A percentile compares a stretch with the other conserved stretches of the same genome.
Conservation (phyloP, 2,113 vertebrate species). For the Campylorhamphus procurvoides region DNA sequence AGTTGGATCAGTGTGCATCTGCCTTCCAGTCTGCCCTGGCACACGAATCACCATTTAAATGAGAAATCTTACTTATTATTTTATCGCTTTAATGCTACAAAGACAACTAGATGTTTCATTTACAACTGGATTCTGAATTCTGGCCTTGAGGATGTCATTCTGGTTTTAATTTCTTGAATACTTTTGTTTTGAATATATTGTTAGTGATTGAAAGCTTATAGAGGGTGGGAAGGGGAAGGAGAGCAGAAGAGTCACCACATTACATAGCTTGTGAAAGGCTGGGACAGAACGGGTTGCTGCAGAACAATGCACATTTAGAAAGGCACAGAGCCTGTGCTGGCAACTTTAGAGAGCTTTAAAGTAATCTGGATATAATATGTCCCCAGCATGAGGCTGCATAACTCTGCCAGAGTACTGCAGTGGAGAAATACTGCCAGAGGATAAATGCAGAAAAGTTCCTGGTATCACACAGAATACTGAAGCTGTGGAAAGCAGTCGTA, state of each 20-base stretch:
- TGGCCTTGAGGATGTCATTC: background rate
- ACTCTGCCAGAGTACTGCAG: background rate
- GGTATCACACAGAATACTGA: background rate
- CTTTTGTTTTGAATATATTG: conserved; percentile 8
- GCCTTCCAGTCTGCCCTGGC: background rate
- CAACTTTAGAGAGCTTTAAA: background rate
- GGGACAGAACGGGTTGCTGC: background rate
- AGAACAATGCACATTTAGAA: conserved; percentile 25
- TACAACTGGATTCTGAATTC: background rate
- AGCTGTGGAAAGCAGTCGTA: background rate
- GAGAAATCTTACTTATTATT: background rate
- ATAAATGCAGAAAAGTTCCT: background rate
- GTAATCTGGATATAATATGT: background rate
- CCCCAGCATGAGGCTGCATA: background rate
- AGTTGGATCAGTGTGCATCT: background rate
- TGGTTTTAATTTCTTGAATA: conserved; percentile 41
- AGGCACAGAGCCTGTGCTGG: background rate
- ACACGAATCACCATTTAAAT: background rate
- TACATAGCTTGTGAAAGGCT: conserved; percentile 4
- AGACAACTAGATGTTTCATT: background rate
- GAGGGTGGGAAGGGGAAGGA: background rate
- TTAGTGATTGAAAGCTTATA: background rate
- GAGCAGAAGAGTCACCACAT: background rate
- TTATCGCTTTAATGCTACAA: background rate
- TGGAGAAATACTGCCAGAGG: background rate